These are phyloP conservation scores for Halichoeres trimaculatus DNA, from an alignment of 2,113 vertebrate genomes.

Conservation along the genomic window DNA sequence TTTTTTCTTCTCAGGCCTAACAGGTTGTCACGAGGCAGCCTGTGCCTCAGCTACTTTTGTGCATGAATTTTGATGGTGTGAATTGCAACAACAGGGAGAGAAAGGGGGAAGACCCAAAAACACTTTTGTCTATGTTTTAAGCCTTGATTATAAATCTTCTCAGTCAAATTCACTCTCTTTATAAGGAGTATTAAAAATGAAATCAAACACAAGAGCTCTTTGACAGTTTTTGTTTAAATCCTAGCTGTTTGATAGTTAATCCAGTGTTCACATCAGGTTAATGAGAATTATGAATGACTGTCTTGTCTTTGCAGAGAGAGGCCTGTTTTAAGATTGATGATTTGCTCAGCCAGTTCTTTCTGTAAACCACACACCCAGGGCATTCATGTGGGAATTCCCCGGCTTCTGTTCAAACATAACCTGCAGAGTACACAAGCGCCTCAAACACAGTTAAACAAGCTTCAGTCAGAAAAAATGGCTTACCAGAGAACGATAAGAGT, in stretches of 20 bases:
- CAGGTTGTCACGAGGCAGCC: conserved; percentile 42
- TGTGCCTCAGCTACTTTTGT: neutral
- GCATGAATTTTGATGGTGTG: conserved; percentile 6
- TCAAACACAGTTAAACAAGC: neutral
- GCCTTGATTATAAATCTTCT: neutral
- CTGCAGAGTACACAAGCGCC: neutral
- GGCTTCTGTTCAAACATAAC: neutral
- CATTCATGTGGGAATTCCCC: conserved; percentile 43
- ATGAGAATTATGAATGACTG: neutral
- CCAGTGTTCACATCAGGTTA: neutral
- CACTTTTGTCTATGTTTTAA: neutral
- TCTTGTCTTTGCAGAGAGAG: neutral
- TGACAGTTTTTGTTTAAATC: neutral
- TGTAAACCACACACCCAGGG: conserved; percentile 33
- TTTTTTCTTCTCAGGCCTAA: conserved; percentile 38
- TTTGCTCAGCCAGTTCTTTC: conserved; percentile 1
- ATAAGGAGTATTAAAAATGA: neutral
- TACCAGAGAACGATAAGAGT: neutral
- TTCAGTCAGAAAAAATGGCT: too few species aligned
- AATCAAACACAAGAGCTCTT: neutral
- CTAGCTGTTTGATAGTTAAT: neutral
- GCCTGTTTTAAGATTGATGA: neutral
- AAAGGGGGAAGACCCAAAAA: conserved; percentile 10
- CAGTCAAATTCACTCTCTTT: neutral
- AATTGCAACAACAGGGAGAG: neutral